Conservation (phyloP, 2,888 invertebrate genomes). For the Orgyia antiqua region DNA sequence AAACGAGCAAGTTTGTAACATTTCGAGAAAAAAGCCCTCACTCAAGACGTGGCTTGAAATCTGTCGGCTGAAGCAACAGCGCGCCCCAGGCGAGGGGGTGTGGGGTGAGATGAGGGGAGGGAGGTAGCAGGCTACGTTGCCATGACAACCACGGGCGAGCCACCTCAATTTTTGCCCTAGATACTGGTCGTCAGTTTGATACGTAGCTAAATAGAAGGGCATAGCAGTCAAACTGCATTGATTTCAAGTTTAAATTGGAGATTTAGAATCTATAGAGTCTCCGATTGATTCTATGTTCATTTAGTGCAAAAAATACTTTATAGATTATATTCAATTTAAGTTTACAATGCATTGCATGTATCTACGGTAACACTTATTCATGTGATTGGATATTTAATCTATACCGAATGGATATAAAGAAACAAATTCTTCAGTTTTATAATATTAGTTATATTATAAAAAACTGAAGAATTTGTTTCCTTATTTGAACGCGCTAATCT, state of each 20-base stretch:
- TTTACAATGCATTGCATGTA: no score
- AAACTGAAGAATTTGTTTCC: no score
- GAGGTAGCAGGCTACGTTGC: slow-evolving; percentile 32
- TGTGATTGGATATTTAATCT: no score
- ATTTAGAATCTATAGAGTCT: no score
- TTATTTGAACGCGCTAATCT: no score
- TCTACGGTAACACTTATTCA: no score
- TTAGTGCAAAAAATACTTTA: no score
- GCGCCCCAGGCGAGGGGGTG: slow-evolving; percentile 20
- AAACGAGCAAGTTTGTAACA: not conserved
- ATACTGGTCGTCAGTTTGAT: slow-evolving; percentile 40
- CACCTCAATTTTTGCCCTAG: slow-evolving; percentile 62
- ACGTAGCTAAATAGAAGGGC: slow-evolving; percentile 35
- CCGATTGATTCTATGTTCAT: no score
- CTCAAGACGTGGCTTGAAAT: slow-evolving; percentile 6
- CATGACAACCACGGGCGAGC: slow-evolving; percentile 40
- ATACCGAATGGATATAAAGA: no score
- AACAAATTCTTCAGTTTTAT: no score
- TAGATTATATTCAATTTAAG: no score
- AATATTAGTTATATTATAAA: no score
- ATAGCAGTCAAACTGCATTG: slow-evolving; percentile 19
- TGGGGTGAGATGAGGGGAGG: slow-evolving; percentile 6
- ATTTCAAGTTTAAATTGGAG: slow-evolving; percentile 8
- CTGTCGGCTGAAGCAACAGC: slow-evolving; percentile 26
- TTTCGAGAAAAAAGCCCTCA: slow-evolving; percentile 2